Conservation (phyloP, 64 coral and sea anemone species). For the Dendronephthya gigantea region DNA sequence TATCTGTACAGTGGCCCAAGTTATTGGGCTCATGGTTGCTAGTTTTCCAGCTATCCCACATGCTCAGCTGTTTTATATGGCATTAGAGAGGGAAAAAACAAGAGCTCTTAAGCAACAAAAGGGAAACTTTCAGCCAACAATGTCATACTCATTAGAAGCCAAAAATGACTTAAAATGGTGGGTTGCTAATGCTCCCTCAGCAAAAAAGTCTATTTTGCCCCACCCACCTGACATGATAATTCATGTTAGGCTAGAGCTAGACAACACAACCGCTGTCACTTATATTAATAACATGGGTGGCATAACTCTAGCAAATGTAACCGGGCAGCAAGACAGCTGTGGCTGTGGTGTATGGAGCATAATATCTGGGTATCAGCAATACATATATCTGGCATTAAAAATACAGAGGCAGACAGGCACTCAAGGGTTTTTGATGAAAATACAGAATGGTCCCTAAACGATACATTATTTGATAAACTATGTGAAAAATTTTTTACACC, state of each 20-base stretch:
- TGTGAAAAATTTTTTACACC: not conserved
- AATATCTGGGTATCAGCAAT: not conserved
- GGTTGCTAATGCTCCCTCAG: not conserved
- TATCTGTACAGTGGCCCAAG: not conserved
- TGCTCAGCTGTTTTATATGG: not conserved
- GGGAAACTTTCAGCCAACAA: not conserved
- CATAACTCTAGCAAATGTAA: not conserved
- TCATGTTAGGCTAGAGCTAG: not conserved
- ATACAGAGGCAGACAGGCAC: not conserved
- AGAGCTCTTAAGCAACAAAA: not conserved
- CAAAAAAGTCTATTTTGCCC: not conserved
- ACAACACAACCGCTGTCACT: not conserved
- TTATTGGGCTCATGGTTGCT: constrained; percentile 5
- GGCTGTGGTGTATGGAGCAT: not conserved
- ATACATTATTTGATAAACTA: too few species aligned
- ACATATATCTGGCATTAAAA: not conserved
- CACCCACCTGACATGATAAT: not conserved
- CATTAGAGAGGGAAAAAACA: not conserved
- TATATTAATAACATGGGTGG: not conserved
- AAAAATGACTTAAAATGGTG: not conserved
- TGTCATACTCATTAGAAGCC: not conserved
- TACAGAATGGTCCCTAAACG: not conserved
- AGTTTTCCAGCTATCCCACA: not conserved
- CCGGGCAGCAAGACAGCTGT: not conserved
- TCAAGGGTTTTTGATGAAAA: too few species aligned